Conservation (phyloP, 2,797 vertebrate genomes). For the Gadopsis marmoratus region DNA sequence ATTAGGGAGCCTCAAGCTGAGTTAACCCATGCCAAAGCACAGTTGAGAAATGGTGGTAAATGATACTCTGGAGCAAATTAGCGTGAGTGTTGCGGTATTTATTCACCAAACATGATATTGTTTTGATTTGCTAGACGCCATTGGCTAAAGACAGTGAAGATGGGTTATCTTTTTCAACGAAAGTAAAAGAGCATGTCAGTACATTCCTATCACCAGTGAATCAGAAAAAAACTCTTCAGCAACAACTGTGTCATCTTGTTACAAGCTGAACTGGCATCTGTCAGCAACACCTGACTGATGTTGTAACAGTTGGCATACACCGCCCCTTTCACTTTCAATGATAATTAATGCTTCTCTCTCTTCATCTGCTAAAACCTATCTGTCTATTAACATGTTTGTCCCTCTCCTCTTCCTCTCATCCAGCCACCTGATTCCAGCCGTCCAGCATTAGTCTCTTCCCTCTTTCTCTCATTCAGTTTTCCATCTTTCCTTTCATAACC, state of each 20-base stretch:
- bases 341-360: slow-evolving; percentile 22
- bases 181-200: slow-evolving; percentile 24
- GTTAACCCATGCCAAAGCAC: slow-evolving; percentile 58
- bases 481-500: slow-evolving; percentile 44
- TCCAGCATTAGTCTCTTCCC: not conserved
- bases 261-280: slow-evolving; percentile 43
- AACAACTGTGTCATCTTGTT: slow-evolving; percentile 42
- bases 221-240: slow-evolving; percentile 38
- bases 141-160: slow-evolving; percentile 17
- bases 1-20: slow-evolving; percentile 63
- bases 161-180: slow-evolving; percentile 25
- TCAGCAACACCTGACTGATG: slow-evolving; percentile 49
- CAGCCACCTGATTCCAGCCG: slow-evolving; percentile 31
- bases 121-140: slow-evolving; percentile 43
- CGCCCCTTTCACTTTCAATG: slow-evolving; percentile 40
- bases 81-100: slow-evolving; percentile 52
- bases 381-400: slow-evolving; percentile 4
- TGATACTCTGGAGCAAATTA: slow-evolving; percentile 65
- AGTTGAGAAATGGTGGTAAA: slow-evolving; percentile 52
- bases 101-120: slow-evolving; percentile 53
- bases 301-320: slow-evolving; percentile 40
- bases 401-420: slow-evolving; percentile 17
- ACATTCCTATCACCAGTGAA: slow-evolving; percentile 37
- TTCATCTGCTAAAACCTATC: slow-evolving; percentile 21
- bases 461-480: slow-evolving; percentile 38